Conservation (phyloP, 2,113 vertebrate species). For the Trachemys scripta region DNA sequence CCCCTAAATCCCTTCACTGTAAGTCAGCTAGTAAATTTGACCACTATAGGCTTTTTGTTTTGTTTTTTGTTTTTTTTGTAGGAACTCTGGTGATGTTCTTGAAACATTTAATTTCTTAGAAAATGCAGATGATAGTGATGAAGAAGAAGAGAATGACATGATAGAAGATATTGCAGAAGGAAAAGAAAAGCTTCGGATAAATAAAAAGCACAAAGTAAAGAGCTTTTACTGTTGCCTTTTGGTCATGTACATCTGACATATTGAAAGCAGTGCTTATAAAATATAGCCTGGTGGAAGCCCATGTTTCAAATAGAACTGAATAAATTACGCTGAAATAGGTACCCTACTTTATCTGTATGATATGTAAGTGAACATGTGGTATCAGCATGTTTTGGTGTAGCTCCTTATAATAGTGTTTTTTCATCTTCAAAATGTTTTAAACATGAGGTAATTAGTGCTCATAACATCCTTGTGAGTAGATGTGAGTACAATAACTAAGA, state of each 20-base stretch:
- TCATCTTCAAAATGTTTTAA: not conserved
- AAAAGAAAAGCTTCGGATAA: conserved; percentile 90
- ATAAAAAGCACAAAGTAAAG: conserved; percentile 94
- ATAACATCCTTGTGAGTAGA: not conserved
- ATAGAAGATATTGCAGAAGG: conserved; percentile 93
- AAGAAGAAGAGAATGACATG: conserved; percentile 96
- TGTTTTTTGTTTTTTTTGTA: conserved; percentile 68
- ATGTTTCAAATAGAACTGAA: not conserved
- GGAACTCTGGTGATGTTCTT: conserved; percentile 94
- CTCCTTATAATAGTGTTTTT: not conserved
- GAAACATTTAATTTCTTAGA: conserved; percentile 99
- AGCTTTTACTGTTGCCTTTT: not conserved
- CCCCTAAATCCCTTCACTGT: not conserved
- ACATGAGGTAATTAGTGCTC: not conserved
- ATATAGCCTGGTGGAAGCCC: not conserved
- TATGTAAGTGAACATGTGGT: not conserved
- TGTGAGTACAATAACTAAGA: not conserved
- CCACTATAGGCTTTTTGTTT: not conserved
- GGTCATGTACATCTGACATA: not conserved
- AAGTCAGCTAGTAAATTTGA: not conserved
- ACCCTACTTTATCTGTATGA: not conserved
- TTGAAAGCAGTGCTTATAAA: not conserved
- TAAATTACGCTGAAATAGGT: not conserved
- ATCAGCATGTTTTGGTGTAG: not conserved
- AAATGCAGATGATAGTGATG: conserved; percentile 97